phyloP scores from a whole-genome alignment of 2,888 invertebrate genomes.

The Diachrysia chrysitis region DNA sequence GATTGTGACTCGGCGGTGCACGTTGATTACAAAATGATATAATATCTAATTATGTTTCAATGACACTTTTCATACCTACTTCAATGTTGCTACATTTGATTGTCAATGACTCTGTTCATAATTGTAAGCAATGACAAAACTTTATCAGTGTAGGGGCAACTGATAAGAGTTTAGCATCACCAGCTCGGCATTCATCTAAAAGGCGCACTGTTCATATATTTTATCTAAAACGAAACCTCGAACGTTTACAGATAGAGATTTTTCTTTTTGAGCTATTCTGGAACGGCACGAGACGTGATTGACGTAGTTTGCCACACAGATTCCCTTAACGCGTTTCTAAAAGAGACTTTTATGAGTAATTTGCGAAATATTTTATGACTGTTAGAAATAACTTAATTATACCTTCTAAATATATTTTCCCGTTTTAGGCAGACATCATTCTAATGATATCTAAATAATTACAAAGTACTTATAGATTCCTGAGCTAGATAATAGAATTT shows the following conservation, averaged over 20 bases:
- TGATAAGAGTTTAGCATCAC: not conserved
- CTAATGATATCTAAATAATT: constrained; percentile 8
- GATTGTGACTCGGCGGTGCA: constrained; percentile 2
- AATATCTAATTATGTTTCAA: constrained; percentile 24
- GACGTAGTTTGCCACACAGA: constrained; percentile 67
- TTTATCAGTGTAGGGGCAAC: not conserved
- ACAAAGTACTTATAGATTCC: not conserved
- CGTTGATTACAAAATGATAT: constrained; percentile 34
- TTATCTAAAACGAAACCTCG: constrained; percentile 10
- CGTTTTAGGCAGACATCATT: constrained; percentile 22
- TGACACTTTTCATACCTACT: constrained; percentile 25
- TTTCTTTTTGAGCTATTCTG: constrained; percentile 45
- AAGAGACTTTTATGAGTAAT: constrained; percentile 65
- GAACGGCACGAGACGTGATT: constrained; percentile 51
- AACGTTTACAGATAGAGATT: constrained; percentile 16
- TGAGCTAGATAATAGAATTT: not conserved
- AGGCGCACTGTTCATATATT: constrained; percentile 2
- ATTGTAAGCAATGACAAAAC: constrained; percentile 1
- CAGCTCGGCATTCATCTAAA: not conserved
- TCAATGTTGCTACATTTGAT: constrained; percentile 4
- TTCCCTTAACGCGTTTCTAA: constrained; percentile 65
- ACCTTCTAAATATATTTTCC: constrained; percentile 48
- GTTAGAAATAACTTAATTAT: constrained; percentile 65
- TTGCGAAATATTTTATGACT: constrained; percentile 65
- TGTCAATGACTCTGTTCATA: not conserved